phyloP scores from a whole-genome alignment of 2,797 vertebrate species.

The Phylloscopus collybita region DNA sequence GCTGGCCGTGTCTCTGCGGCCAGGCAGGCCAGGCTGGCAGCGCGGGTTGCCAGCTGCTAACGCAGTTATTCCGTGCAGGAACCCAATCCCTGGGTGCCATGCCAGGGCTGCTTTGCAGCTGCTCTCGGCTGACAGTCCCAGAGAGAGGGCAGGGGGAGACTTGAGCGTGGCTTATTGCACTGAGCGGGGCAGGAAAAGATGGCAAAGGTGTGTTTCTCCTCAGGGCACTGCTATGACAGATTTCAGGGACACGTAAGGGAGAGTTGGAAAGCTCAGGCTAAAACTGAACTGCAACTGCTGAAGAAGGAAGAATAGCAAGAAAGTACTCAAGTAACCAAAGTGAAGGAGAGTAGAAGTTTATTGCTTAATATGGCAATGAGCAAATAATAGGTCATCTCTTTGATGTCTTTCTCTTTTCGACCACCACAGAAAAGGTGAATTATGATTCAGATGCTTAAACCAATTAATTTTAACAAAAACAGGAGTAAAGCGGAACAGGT shows the following conservation, averaged over 20 bases:
- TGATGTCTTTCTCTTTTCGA: background rate
- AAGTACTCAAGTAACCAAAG: background rate
- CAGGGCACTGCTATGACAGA: background rate
- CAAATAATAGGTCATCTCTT: background rate
- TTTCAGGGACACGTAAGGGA: background rate
- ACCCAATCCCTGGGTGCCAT: background rate
- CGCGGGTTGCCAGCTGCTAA: background rate
- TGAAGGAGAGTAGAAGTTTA: background rate
- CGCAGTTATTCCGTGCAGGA: background rate
- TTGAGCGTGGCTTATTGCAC: accelerated
- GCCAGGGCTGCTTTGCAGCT: background rate
- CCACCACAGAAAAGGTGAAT: background rate
- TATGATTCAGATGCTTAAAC: background rate
- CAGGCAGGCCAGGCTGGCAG: background rate
- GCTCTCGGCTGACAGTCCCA: background rate
- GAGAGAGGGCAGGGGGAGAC: background rate
- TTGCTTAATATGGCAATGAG: background rate
- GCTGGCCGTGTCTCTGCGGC: background rate
- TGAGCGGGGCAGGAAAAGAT: accelerated
- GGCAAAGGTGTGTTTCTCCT: background rate
- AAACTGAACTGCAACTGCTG: background rate
- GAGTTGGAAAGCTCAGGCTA: background rate
- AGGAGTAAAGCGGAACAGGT: background rate
- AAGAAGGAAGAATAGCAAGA: background rate
- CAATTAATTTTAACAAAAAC: conserved; percentile 4